Conservation (phyloP, 2,797 vertebrate genomes). For the Eulemur albifrons region DNA sequence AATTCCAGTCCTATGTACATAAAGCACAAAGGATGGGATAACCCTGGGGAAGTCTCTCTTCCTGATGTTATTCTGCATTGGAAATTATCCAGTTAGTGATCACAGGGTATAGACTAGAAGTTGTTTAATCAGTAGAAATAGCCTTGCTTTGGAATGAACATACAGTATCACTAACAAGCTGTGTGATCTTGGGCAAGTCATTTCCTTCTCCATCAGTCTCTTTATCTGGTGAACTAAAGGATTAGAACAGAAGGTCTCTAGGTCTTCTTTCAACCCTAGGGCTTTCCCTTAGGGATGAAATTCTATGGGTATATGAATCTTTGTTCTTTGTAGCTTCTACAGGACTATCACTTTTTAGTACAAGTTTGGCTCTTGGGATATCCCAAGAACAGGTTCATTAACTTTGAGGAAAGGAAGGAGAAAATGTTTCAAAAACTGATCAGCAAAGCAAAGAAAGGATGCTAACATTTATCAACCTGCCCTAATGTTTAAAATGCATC, state of each 20-base stretch:
- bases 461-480: neutral
- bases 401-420: constrained; percentile 9
- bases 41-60: neutral
- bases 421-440: neutral
- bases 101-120: neutral
- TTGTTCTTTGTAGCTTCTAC: neutral
- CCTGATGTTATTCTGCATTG: neutral
- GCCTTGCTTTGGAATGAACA: neutral
- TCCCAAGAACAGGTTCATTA: neutral
- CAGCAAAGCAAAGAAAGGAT: constrained; percentile 8
- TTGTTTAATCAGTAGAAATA: neutral
- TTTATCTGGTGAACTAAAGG: neutral
- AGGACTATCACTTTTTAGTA: neutral
- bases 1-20: neutral
- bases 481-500: neutral
- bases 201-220: neutral
- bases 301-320: neutral
- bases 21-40: neutral
- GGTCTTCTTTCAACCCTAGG: neutral
- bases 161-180: neutral
- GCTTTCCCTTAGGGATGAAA: neutral
- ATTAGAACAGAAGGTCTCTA: neutral
- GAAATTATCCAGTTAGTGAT: neutral
- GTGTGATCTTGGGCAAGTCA: neutral
- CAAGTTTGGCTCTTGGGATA: neutral